phyloP scores from a whole-genome alignment of 2,113 vertebrate genomes.

The Bos javanicus region DNA sequence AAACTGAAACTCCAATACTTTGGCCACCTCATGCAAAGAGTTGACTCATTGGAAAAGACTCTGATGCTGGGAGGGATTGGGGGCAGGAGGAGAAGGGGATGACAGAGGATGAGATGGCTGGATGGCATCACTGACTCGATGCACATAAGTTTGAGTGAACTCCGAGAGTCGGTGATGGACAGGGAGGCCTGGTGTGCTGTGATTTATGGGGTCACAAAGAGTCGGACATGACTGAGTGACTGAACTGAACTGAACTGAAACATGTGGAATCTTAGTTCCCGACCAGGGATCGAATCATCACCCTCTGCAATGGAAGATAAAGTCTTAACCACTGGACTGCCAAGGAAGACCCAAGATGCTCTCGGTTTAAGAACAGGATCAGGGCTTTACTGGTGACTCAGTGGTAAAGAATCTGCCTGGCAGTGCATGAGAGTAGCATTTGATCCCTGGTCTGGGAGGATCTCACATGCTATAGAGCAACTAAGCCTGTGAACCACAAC shows the following conservation, averaged over 20 bases:
- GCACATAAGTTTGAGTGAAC: no score
- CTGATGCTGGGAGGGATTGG: no score
- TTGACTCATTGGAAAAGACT: no score
- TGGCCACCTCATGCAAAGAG: no score
- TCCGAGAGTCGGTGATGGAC: no score
- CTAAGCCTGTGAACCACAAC: not conserved
- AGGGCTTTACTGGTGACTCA: not conserved
- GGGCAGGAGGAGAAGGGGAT: no score
- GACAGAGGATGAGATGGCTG: no score
- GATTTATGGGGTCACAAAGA: no score
- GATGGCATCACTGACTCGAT: no score
- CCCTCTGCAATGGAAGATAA: not conserved
- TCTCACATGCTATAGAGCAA: not conserved
- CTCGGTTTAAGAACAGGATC: not conserved
- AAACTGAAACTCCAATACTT: no score
- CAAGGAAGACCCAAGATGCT: not conserved
- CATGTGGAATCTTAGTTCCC: not conserved
- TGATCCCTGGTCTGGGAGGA: not conserved
- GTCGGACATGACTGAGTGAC: accelerated
- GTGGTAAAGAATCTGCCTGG: not conserved
- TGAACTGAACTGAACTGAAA: no score
- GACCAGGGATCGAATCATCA: not conserved
- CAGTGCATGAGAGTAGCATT: not conserved
- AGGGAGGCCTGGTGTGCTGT: no score
- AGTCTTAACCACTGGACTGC: not conserved